Evolutionary conservation across 2,113 vertebrate species (phyloP), one percentile per base, ranked within the genome.

Genomic region (Poicephalus meyeri): DNA sequence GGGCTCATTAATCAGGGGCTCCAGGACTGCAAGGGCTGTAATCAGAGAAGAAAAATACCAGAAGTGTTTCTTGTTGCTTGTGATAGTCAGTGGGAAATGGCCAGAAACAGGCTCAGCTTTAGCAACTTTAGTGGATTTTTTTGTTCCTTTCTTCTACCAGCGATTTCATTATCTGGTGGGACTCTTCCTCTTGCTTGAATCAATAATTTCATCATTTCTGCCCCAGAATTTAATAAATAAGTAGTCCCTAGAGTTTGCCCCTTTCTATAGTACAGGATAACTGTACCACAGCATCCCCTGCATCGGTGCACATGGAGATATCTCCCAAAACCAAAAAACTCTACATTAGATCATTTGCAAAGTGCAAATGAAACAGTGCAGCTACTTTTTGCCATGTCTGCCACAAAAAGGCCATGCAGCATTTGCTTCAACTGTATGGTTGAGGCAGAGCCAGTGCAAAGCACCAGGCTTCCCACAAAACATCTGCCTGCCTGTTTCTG

Each of bases 271-370:
- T 6, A 7, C 33, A 56, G 33, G 60, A 28, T 23, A 69, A 28
- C 17, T 4, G 1, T 13, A 25, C 20, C 4, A 0, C 31, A 44
- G 24, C 26, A 26, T n/a, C n/a, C 55, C 50, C 46, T 25, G 5
- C 17, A 3, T 2, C 1, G 0, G 35, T 11, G 12, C 16, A 1
- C 3, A 2, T 3, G 16, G 13, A 77, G 37, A 41, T 16, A 31
- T 49, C 41, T 47, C 63, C 61, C 52, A 33, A 77, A 71, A 65
- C 7, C 17, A 71, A 42, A 14, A 39, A 79, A 49, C 39, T 10
- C 44, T 29, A 35, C 17, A 6, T 3, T 6, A 55, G 28, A 37
- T 20, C 33, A 10, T 76, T 71, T 24, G 19, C 39, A 41, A 74
- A 70, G n/a, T 1, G 2, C 44, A 33, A 39, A 31, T 3, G n/a